Percentiles rank a stretch among this genome's conserved stretches.
These are phyloP conservation scores for Python bivittatus DNA, from an alignment of 2,113 vertebrate genomes.

Conservation along the genomic window DNA sequence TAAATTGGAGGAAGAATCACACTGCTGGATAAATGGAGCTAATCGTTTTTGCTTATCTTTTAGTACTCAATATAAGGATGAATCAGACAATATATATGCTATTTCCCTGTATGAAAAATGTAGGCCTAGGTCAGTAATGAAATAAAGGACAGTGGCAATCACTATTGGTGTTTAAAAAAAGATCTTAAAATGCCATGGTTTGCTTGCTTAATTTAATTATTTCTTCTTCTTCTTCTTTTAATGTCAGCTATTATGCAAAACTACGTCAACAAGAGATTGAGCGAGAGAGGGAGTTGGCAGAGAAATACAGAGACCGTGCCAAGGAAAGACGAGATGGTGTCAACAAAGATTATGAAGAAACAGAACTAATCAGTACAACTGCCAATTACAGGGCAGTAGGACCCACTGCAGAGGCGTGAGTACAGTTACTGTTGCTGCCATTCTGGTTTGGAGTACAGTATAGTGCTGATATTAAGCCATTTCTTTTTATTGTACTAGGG, in stretches of 20 bases:
- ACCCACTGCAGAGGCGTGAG: constrained; percentile 90
- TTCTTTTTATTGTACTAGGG: constrained; percentile 64
- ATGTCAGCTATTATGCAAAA: constrained; percentile 92
- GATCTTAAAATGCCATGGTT: fast-evolving
- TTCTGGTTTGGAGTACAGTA: fast-evolving
- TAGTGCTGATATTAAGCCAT: not conserved
- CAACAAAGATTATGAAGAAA: constrained; percentile 98
- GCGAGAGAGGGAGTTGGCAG: constrained; percentile 90
- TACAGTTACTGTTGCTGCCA: fast-evolving
- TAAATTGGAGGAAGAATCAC: not conserved
- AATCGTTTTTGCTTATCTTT: not conserved
- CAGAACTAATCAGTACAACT: constrained; percentile 94
- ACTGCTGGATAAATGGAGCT: not conserved
- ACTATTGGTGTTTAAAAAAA: not conserved
- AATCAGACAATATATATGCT: not conserved
- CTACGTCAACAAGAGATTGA: constrained; percentile 97
- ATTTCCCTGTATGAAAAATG: not conserved
- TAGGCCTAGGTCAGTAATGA: not conserved
- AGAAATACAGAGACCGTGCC: constrained; percentile 95
- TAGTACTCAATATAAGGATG: not conserved
- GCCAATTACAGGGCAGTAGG: constrained; percentile 96
- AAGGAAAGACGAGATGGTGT: constrained; percentile 93
- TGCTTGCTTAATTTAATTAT: fast-evolving
- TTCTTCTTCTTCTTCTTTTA: fast-evolving
- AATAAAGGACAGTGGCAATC: not conserved